Base-by-base conservation (phyloP, 2,113 vertebrate genomes). In the Ia io region DNA sequence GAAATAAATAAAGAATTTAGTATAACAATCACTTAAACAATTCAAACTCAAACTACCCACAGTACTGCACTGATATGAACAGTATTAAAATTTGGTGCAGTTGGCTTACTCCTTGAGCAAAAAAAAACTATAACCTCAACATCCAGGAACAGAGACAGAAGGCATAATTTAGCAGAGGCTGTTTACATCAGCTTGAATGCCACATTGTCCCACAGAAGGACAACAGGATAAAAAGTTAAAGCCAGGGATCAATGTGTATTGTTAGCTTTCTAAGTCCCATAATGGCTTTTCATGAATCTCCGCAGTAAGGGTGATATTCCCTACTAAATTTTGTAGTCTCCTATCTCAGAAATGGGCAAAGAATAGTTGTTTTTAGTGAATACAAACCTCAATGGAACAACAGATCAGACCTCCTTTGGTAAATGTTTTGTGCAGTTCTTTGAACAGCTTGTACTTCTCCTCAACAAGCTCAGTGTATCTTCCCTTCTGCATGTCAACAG, bases 331-430 rank as follows among this genome's bases (percentile, higher is more conserved):
- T 32, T 89, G 37, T 40, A 86, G 32, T 59, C 20, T 79, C 42
- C 63, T 32, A n/a, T 96, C 53, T 9, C 59, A 82, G 32, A 51
- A 71, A 51, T 77, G 65, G 91, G 28, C 20, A 65, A 53, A 71
- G 47, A 89, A 20, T 79, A 3, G 18, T 79, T 94, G 30, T 74
- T 96, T 88, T 42, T 16, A 30, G 71, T 92, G 25, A 95, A 65
- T 35, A 97, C 98, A 20, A 96, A 99, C 99, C 97, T 93, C 97
- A 82, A 99, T 99, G 95, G 98, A 99, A 97, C 99, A 99, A 98
- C 99, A 99, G 97, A 99, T 99, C 94, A 99, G 97, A 10, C 99
- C 99, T 13, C 98, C 99, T 77, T 98, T 98, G 71, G 98, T 98
- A 5, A 98, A 98, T 37, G 99, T 99, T 92, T 99, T 99, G 61